Evolutionary conservation across 2,888 invertebrate genomes (phyloP), one percentile per base, ranked within the genome.

Genomic region (Chromoteleia sp.): DNA sequence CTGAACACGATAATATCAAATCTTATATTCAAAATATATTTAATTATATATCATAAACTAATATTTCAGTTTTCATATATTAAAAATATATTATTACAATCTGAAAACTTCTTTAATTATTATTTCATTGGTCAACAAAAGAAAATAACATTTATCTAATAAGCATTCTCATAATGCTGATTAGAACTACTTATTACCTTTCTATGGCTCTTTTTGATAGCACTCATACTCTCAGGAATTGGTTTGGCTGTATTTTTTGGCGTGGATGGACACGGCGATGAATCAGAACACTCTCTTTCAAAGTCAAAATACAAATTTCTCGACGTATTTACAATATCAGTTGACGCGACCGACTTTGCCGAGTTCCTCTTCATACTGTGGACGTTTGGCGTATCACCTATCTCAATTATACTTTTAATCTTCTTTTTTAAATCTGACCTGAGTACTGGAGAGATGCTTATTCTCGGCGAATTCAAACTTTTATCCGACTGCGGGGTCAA

Each of bases 171-270:
- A n/a, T n/a, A n/a, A n/a, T n/a, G n/a, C n/a, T n/a, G n/a, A n/a
- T n/a, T n/a, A 8, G 10, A 7, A 36, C 25, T 4, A 41, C 3
- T 41, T 10, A 59, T 83, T 88, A 90, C 90, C 89, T 90, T 90
- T 73, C 86, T 89, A 59, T 90, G 90, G 36, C 90, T 90, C 52
- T 87, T 89, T 45, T 90, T 90, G 15, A 90, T 90, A 54, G 88
- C 88, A 68, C 89, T 90, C 87, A 88, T 89, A 48, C 89, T 90
- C 48, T 89, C 89, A 0, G 90, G 90, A 58, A 90, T 65, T 33
- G 89, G 79, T 48, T 83, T 74, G 14, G 87, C 77, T 0, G 86
- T 75, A 75, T 90, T 90, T 63, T 88, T 87, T 0, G 90, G 90
- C 8, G 90, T 90, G 12, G 82, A 71, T 0, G 87, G 86, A 61